phyloP scores from a whole-genome alignment of 2,888 invertebrate species.

The Dione vanillae region DNA sequence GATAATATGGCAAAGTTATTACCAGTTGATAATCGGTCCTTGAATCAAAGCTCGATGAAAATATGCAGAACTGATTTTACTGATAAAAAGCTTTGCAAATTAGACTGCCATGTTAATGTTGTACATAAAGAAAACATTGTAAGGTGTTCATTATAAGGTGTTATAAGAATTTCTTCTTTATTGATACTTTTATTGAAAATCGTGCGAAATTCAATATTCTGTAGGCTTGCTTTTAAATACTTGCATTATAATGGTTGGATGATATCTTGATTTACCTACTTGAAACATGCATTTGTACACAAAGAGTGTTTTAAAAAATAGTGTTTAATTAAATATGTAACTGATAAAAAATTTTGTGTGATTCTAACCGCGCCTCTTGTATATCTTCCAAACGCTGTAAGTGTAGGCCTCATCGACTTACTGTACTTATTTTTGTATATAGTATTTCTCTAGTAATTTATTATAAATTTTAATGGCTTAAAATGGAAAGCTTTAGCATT shows the following conservation, averaged over 20 bases:
- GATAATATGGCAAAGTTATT: slow-evolving; percentile 67
- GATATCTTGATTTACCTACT: too few relatives aligned
- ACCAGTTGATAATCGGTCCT: slow-evolving; percentile 67
- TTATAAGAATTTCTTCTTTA: slow-evolving; percentile 14
- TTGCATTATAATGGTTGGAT: not conserved
- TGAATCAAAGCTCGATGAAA: slow-evolving; percentile 69
- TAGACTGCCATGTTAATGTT: slow-evolving; percentile 47
- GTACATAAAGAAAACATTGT: slow-evolving; percentile 17
- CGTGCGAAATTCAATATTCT: slow-evolving; percentile 15
- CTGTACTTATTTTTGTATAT: too few relatives aligned
- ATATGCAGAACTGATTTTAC: slow-evolving; percentile 66
- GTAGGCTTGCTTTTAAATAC: not conserved
- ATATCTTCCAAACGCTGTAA: too few relatives aligned
- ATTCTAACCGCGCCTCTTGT: too few relatives aligned
- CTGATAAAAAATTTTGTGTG: too few relatives aligned
- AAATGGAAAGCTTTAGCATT: too few relatives aligned
- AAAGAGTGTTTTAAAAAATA: too few relatives aligned
- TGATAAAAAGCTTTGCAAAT: slow-evolving; percentile 66
- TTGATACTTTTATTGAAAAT: slow-evolving; percentile 10
- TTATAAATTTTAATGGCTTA: too few relatives aligned
- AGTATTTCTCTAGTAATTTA: too few relatives aligned
- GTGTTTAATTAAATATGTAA: too few relatives aligned
- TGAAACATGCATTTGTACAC: too few relatives aligned
- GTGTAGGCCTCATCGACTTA: too few relatives aligned
- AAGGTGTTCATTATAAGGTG: slow-evolving; percentile 3